A percentile compares a stretch with the other conserved stretches of the same genome.
phyloP scores from a whole-genome alignment of 2,888 invertebrate genomes.

The Calameuta filiformis region DNA sequence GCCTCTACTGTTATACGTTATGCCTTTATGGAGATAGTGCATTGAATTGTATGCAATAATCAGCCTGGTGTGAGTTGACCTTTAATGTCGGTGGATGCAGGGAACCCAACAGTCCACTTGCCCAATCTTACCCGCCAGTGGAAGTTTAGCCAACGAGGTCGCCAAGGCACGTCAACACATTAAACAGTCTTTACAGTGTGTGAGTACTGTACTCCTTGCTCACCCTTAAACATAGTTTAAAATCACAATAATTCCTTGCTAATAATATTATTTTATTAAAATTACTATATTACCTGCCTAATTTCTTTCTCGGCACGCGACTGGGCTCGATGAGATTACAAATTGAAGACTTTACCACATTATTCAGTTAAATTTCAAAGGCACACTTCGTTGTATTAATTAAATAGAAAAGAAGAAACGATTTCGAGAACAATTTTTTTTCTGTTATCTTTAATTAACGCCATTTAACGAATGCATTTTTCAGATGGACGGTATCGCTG shows the following conservation, averaged over 20 bases:
- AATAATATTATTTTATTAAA: conserved; percentile 28
- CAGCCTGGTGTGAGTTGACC: conserved; percentile 52
- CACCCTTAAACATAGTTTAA: conserved; percentile 33
- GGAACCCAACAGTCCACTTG: conserved; percentile 53
- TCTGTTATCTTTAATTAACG: conserved; percentile 1
- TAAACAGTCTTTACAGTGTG: conserved; percentile 70
- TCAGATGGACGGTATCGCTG: conserved; percentile 76
- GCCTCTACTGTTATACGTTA: neutral
- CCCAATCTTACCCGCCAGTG: conserved; percentile 52
- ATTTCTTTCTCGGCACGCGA: neutral
- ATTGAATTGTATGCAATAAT: conserved; percentile 34
- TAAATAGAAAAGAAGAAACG: neutral
- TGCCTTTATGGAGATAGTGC: conserved; percentile 33
- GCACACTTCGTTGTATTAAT: neutral
- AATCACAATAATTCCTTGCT: conserved; percentile 29
- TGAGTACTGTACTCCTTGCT: conserved; percentile 62
- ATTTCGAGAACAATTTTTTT: neutral
- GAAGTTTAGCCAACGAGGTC: conserved; percentile 81
- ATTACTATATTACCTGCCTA: conserved; percentile 2
- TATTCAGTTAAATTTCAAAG: neutral
- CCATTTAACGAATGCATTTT: conserved; percentile 38
- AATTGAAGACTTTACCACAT: conserved; percentile 4
- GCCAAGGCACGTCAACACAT: conserved; percentile 89
- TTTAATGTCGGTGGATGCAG: conserved; percentile 57
- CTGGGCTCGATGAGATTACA: neutral